A percentile compares a stretch with the other conserved stretches of the same genome.
phyloP scores from a whole-genome alignment of 2,113 vertebrate genomes.

The Procavia capensis region DNA sequence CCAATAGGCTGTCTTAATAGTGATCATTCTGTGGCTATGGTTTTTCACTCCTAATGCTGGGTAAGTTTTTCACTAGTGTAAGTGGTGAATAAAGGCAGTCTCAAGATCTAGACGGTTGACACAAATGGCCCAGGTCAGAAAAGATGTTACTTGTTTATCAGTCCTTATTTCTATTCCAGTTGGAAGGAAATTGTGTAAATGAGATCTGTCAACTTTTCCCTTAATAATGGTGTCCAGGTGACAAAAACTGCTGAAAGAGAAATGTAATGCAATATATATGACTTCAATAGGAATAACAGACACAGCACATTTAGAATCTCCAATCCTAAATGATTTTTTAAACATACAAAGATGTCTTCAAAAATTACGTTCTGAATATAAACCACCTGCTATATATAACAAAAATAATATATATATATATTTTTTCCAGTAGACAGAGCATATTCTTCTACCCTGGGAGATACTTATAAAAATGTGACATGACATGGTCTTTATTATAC shows the following conservation, averaged over 20 bases:
- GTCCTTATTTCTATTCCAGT: neutral
- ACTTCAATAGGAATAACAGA: neutral
- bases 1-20: neutral
- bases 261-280: neutral
- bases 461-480: neutral
- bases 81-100: neutral
- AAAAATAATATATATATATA: neutral
- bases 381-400: neutral
- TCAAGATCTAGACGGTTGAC: neutral
- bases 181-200: neutral
- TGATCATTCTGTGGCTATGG: neutral
- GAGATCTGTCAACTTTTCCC: neutral
- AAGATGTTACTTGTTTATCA: neutral
- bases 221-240: neutral
- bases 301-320: neutral
- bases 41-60: neutral
- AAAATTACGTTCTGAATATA: conserved; percentile 32
- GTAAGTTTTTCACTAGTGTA: neutral
- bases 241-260: neutral
- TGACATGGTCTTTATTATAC: neutral
- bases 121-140: neutral
- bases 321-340: conserved; percentile 27
- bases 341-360: neutral
- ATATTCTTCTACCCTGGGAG: neutral
- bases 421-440: neutral